phyloP scores from a whole-genome alignment of 2,113 vertebrate genomes.

The Nothobranchius furzeri region DNA sequence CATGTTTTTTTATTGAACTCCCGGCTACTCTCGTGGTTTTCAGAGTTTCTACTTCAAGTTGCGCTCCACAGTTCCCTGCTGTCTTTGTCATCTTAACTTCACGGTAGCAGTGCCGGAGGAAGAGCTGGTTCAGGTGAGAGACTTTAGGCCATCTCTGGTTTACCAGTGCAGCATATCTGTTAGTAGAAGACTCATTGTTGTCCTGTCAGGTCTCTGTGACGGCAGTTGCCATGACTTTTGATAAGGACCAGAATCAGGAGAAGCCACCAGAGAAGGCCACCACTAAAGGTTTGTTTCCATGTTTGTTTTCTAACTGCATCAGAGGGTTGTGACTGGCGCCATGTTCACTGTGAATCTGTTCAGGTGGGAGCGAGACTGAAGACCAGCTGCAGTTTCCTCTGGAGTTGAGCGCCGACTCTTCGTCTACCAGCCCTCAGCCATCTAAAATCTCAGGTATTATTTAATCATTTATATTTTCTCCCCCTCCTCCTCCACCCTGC shows the following conservation, averaged over 20 bases:
- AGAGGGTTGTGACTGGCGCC: background rate
- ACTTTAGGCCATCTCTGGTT: background rate
- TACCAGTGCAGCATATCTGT: background rate
- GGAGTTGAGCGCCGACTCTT: constrained; percentile 88
- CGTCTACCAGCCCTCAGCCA: constrained; percentile 81
- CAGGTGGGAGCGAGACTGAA: constrained; percentile 88
- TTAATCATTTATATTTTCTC: constrained; percentile 2
- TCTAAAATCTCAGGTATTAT: constrained; percentile 85
- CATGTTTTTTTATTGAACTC: background rate
- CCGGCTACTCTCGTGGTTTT: constrained; percentile 35
- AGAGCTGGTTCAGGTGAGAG: constrained; percentile 91
- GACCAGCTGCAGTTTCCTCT: constrained; percentile 95
- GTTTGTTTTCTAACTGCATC: background rate
- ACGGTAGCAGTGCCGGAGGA: constrained; percentile 96
- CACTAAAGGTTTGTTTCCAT: constrained; percentile 84
- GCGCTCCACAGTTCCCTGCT: constrained; percentile 96
- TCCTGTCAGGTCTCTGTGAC: constrained; percentile 90
- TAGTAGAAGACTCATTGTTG: accelerated
- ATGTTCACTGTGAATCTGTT: constrained; percentile 7
- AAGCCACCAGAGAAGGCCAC: constrained; percentile 81
- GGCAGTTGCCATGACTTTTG: constrained; percentile 95
- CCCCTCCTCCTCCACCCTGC: constrained; percentile 14
- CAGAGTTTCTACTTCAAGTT: constrained; percentile 98
- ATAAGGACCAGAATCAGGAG: constrained; percentile 90
- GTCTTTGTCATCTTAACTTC: constrained; percentile 96